Conservation (phyloP, 2,797 vertebrate species). For the Podarcis lilfordi region DNA sequence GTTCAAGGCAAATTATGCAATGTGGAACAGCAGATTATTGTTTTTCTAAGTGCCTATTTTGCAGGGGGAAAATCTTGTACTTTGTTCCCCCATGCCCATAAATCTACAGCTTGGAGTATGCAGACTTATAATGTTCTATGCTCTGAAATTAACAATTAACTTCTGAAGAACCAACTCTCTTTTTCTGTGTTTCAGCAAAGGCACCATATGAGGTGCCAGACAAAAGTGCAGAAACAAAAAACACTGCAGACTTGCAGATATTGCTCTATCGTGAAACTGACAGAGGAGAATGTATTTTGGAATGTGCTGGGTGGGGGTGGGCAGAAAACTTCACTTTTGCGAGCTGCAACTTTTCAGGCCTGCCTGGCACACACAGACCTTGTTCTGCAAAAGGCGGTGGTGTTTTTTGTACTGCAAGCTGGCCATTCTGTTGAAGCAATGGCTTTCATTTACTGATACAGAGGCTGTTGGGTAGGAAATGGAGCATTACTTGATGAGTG, state of each 20-base stretch:
- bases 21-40: background rate
- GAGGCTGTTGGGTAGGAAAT: constrained; percentile 47
- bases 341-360: background rate
- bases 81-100: no score
- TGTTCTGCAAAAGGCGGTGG: constrained; percentile 8
- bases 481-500: background rate
- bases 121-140: background rate
- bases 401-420: background rate
- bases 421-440: background rate
- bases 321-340: background rate
- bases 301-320: background rate
- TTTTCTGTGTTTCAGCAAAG: rapidly evolving
- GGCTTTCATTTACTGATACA: background rate
- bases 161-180: no score
- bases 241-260: background rate
- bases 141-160: background rate
- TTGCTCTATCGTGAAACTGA: rapidly evolving
- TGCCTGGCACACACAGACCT: constrained; percentile 19
- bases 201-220: background rate
- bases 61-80: no score
- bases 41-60: no score
- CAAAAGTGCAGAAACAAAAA: background rate
- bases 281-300: rapidly evolving
- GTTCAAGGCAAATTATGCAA: background rate
- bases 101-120: background rate